Conservation (phyloP, 35 echinoderm and acorn worm species). For the Diadema setosum region DNA sequence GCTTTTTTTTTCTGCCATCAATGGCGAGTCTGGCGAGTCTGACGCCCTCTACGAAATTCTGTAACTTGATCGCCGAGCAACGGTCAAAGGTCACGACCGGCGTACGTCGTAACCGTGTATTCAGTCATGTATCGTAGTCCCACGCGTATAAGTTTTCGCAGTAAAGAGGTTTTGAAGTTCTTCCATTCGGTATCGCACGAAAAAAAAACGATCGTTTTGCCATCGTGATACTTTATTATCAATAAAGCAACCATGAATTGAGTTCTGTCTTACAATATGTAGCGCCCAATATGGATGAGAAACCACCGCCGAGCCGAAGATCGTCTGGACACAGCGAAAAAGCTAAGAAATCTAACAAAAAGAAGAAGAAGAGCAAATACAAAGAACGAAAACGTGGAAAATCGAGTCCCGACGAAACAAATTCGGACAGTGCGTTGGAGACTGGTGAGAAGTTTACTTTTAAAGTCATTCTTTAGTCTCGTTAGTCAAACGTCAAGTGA, state of each 20-base stretch:
- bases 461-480: neutral
- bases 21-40: no score
- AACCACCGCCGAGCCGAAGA: conserved; percentile 2
- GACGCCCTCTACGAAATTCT: no score
- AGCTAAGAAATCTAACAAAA: neutral
- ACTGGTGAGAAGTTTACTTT: neutral
- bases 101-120: neutral
- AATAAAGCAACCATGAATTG: neutral
- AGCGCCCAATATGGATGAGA: neutral
- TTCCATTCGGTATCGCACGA: neutral
- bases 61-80: neutral
- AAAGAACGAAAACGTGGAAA: neutral
- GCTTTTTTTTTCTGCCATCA: no score
- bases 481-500: neutral
- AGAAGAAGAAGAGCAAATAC: conserved; percentile 19
- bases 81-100: neutral
- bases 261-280: neutral
- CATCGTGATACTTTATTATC: neutral
- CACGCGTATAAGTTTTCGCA: neutral
- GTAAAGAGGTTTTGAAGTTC: no score
- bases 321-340: conserved; percentile 18
- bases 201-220: neutral
- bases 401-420: conserved; percentile 11
- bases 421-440: neutral
- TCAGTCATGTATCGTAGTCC: no score